A percentile compares a stretch with the other conserved stretches of the same genome.
These are phyloP conservation scores for Sinohyriopsis cumingii DNA, from an alignment of 2,888 invertebrate genomes.

Conservation along the genomic window DNA sequence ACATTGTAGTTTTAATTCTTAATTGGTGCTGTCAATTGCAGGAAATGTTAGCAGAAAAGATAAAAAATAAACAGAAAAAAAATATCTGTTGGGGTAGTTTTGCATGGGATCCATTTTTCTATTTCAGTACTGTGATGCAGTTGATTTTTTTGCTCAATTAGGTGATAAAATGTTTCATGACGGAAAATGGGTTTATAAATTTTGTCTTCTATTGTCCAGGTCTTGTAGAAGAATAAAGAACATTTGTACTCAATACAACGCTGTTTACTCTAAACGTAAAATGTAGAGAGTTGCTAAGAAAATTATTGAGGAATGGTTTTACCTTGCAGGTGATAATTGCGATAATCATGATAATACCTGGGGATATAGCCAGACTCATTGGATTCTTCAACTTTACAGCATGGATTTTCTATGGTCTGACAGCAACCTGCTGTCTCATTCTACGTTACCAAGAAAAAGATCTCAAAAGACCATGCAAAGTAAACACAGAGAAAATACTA, in stretches of 20 bases:
- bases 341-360: constrained; percentile 8
- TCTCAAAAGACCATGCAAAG: constrained; percentile 86
- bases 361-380: constrained; percentile 9
- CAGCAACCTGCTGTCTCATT: constrained; percentile 66
- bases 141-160: no score
- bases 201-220: no score
- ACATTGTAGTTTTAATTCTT: no score
- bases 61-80: no score
- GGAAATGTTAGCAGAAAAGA: no score
- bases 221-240: background rate
- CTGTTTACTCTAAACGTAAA: background rate
- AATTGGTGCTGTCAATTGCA: no score
- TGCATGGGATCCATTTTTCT: no score
- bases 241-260: background rate
- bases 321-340: constrained; percentile 10
- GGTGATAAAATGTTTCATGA: no score
- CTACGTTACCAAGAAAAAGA: constrained; percentile 89
- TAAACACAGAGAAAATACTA: background rate
- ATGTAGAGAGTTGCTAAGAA: background rate
- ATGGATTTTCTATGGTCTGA: constrained; percentile 16
- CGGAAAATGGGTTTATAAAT: no score
- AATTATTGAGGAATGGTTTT: background rate
- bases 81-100: no score
- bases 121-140: no score
- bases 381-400: constrained; percentile 15